Evolutionary conservation across 2,113 vertebrate genomes (phyloP), one percentile per base, ranked within the genome.

Genomic region (Laticauda colubrina): DNA sequence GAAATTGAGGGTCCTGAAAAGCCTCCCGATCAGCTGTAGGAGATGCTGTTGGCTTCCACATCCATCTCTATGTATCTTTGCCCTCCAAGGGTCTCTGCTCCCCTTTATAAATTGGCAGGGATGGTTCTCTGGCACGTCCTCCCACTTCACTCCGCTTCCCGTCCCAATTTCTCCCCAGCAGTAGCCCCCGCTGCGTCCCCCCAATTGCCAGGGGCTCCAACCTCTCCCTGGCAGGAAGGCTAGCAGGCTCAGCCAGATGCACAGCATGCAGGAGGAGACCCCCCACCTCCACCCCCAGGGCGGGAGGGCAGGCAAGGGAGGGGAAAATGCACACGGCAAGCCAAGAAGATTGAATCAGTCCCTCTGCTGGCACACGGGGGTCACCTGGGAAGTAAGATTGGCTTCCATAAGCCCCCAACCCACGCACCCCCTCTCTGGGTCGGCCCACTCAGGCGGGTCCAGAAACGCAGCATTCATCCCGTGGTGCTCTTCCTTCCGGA

Each of bases 21-120:
- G 10, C 29, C 18, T n/a, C 18, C 43, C 48, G 51, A 56, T 39
- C 54, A 21, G 24, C 15, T 1, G 6, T 34, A 29, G 23, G 43
- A 23, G 9, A 26, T 39, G 34, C 34, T 93, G 96, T 96, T 45
- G 96, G 94, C 95, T 92, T 18, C 57, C 3, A 23, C 57, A 24
- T 23, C 57, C 57, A 3, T 59, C 8, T 59, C 21, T 23, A 53
- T 1, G 51, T 9, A 7, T 18, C 64, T 34, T 34, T 75, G n/a
- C 64, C n/a, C 64, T 34, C 29, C 15, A 34, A 75, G 5, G 64
- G 69, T 39, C n/a, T 34, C 69, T 75, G 69, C 69, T 34, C 69
- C 69, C 45, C 9, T 86, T 51, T 26, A 4, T 26, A 45, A 75
- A 34, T 75, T 14, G 61, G 26, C 61, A 64, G 61, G 26, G 59